Percentiles rank a stretch among this genome's conserved stretches.
phyloP scores from a whole-genome alignment of 2,797 vertebrate species.

The Hybognathus amarus region DNA sequence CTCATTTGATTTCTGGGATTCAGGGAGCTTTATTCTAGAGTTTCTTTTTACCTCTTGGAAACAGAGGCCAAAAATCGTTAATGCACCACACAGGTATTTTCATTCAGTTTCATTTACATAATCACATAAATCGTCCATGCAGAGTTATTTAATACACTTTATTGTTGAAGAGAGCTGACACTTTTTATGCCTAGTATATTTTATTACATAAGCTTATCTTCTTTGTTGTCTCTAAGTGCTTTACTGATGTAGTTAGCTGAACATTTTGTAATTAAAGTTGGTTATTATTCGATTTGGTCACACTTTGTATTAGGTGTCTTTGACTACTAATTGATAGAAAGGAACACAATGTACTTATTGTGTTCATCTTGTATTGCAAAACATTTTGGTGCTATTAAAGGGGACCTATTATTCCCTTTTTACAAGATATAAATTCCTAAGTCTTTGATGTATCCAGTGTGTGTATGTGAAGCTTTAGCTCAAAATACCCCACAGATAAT shows the following conservation, averaged over 20 bases:
- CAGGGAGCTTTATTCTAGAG: neutral
- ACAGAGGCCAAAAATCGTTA: neutral
- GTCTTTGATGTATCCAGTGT: too few species aligned
- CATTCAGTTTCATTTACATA: neutral
- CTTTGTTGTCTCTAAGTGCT: neutral
- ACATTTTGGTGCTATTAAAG: too few species aligned
- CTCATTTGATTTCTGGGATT: neutral
- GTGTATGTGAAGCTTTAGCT: too few species aligned
- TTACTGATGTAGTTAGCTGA: constrained; percentile 2
- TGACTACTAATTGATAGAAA: too few species aligned
- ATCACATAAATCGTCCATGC: neutral
- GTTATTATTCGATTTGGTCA: too few species aligned
- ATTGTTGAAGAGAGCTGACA: neutral
- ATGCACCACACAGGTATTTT: neutral
- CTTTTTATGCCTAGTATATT: neutral
- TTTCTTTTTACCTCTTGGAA: neutral
- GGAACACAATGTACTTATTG: too few species aligned
- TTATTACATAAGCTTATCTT: neutral
- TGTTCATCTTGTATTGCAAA: too few species aligned
- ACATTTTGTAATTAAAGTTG: too few species aligned
- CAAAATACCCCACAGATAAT: too few species aligned
- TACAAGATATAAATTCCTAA: too few species aligned
- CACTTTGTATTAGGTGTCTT: too few species aligned
- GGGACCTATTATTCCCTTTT: too few species aligned
- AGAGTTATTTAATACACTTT: neutral